Conservation (phyloP, 2,797 vertebrate species). For the Jordanella pulchra region DNA sequence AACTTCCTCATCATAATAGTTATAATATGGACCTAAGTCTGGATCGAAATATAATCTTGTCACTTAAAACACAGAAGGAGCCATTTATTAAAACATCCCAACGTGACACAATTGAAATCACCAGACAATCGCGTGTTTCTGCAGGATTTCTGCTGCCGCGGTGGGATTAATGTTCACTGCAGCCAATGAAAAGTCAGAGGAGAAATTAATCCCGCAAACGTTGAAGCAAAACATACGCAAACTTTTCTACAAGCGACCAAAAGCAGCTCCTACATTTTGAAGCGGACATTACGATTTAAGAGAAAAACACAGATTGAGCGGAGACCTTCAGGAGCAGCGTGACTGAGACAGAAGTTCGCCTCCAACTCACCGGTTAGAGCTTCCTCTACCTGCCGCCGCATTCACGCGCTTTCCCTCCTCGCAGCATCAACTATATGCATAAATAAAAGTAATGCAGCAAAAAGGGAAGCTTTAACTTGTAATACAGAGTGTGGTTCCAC, state of each 20-base stretch:
- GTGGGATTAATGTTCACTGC: neutral
- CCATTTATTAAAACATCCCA: slow-evolving; percentile 11
- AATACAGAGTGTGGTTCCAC: slow-evolving; percentile 24
- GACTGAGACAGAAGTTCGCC: slow-evolving; percentile 53
- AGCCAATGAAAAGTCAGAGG: neutral
- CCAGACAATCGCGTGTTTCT: slow-evolving; percentile 10
- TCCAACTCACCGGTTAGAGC: slow-evolving; percentile 68
- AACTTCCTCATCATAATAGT: too few relatives aligned
- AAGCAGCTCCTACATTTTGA: neutral
- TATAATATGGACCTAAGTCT: neutral
- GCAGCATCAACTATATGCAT: neutral
- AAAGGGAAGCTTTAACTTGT: slow-evolving; percentile 6
- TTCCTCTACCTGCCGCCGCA: slow-evolving; percentile 8
- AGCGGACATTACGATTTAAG: neutral
- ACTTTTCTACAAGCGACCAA: slow-evolving; percentile 14
- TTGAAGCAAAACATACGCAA: neutral
- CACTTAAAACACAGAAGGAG: neutral
- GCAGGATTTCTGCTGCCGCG: slow-evolving; percentile 22
- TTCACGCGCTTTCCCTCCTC: slow-evolving; percentile 7
- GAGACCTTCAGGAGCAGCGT: slow-evolving; percentile 11
- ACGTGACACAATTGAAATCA: neutral
- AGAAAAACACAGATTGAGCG: slow-evolving; percentile 1
- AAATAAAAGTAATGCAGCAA: neutral
- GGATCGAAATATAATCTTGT: neutral
- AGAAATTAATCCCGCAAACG: neutral